Percentiles rank a stretch among this genome's conserved stretches.
Conservation (phyloP, 2,113 vertebrate species). For the Aphyosemion australe region DNA sequence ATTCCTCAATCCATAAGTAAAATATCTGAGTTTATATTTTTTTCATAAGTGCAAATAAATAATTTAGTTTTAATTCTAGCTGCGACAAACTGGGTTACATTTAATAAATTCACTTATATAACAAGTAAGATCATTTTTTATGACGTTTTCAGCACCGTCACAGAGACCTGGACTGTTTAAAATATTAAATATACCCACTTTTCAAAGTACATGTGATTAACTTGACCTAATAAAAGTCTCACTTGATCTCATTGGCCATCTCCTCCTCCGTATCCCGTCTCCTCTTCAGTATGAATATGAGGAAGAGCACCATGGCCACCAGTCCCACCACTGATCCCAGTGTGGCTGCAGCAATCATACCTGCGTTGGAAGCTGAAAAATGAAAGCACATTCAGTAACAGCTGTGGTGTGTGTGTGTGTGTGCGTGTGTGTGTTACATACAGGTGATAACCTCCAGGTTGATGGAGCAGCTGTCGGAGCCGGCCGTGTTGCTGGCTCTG, state of each 20-base stretch:
- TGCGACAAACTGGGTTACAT: too few relatives aligned
- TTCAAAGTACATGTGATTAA: too few relatives aligned
- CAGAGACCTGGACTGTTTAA: too few relatives aligned
- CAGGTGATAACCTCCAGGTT: constrained; percentile 86
- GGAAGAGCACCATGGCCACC: constrained; percentile 79
- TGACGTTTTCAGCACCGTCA: too few relatives aligned
- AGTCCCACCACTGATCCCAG: constrained; percentile 84
- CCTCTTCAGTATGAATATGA: constrained; percentile 79
- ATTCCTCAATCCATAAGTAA: too few relatives aligned
- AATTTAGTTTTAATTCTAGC: too few relatives aligned
- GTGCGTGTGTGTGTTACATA: constrained; percentile 64
- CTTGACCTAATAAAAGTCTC: constrained; percentile 47
- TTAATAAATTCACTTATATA: too few relatives aligned
- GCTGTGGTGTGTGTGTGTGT: neutral
- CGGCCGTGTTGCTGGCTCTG: constrained; percentile 82
- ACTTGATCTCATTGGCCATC: constrained; percentile 91
- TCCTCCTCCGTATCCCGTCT: constrained; percentile 81
- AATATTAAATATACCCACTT: too few relatives aligned
- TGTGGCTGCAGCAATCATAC: constrained; percentile 82
- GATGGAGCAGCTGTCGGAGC: constrained; percentile 85
- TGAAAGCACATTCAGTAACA: neutral
- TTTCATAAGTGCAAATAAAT: too few relatives aligned
- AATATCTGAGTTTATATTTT: too few relatives aligned
- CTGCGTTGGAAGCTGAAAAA: constrained; percentile 76
- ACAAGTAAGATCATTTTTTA: too few relatives aligned